phyloP scores from a whole-genome alignment of 2,888 invertebrate species.

The Drosophila borborema region DNA sequence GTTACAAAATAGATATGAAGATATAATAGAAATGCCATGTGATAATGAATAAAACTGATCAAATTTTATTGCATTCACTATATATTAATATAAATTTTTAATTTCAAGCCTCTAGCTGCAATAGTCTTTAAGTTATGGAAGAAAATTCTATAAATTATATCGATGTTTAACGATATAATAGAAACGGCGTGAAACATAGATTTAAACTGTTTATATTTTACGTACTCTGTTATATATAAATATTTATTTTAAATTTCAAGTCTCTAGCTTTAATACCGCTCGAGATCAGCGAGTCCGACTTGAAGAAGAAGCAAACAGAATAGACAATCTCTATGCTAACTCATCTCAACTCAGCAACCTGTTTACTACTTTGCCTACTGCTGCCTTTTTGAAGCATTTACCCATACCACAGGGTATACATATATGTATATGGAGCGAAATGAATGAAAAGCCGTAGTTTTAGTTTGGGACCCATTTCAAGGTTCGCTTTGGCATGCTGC shows the following conservation, averaged over 20 bases:
- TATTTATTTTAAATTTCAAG: not conserved
- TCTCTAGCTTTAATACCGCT: not conserved
- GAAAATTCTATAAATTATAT: not conserved
- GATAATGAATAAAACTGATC: not conserved
- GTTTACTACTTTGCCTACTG: not conserved
- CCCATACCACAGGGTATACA: not conserved
- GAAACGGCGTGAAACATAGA: not conserved
- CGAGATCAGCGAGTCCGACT: not conserved
- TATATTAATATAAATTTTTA: not conserved
- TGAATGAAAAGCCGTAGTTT: constrained; percentile 52
- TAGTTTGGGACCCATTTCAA: constrained; percentile 31
- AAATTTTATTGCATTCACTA: fast-evolving
- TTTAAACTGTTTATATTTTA: not conserved
- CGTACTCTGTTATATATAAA: not conserved
- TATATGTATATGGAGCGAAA: constrained; percentile 23
- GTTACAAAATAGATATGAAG: not conserved
- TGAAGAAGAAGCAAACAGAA: not conserved
- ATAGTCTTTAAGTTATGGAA: not conserved
- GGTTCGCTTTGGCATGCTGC: constrained; percentile 48
- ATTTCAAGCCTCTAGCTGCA: not conserved
- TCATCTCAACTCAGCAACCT: not conserved
- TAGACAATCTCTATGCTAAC: not conserved
- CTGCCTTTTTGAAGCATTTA: not conserved
- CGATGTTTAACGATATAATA: not conserved
- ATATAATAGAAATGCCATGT: not conserved